phyloP scores from a whole-genome alignment of 30 jellyfish, hydroid and myxozoan genomes.

The Sanderia malayensis region DNA sequence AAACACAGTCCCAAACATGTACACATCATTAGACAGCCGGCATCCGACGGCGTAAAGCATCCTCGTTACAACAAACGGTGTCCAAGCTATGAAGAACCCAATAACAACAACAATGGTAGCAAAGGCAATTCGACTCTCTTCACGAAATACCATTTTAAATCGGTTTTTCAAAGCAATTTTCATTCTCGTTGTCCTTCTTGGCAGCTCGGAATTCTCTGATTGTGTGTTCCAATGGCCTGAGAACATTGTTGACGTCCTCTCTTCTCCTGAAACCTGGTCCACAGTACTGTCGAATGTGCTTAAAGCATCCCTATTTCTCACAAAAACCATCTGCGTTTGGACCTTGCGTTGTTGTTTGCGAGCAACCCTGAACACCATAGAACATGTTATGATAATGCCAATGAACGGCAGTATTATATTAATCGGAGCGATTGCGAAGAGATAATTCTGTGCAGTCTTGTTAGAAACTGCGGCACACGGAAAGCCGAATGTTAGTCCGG shows the following conservation, averaged over 20 bases:
- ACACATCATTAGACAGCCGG: slow-evolving; percentile 23
- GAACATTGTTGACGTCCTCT: not conserved
- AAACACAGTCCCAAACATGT: slow-evolving; percentile 55
- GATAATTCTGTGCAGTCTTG: slow-evolving; percentile 5
- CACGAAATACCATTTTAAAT: slow-evolving; percentile 33
- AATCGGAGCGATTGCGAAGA: slow-evolving; percentile 17
- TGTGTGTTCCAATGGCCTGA: not conserved
- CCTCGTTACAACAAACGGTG: slow-evolving; percentile 49
- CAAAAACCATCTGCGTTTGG: slow-evolving; percentile 9
- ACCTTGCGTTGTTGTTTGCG: slow-evolving; percentile 39
- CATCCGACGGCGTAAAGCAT: slow-evolving; percentile 31
- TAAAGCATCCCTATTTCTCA: not conserved
- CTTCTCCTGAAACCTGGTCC: not conserved
- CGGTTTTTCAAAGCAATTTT: not conserved
- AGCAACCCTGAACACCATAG: slow-evolving; percentile 56
- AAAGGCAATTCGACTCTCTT: slow-evolving; percentile 59
- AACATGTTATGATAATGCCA: slow-evolving; percentile 37
- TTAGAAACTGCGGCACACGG: slow-evolving; percentile 43
- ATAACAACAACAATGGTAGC: slow-evolving; percentile 55
- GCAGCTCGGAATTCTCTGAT: not conserved
- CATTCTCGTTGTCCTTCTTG: not conserved
- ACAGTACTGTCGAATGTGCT: not conserved
- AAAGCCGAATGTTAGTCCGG: slow-evolving; percentile 31
- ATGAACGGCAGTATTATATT: slow-evolving; percentile 41
- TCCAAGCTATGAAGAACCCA: slow-evolving; percentile 62